A percentile compares a stretch with the other conserved stretches of the same genome.
Evolutionary conservation across 2,113 vertebrate genomes (phyloP).

Genomic region (Scalopus aquaticus): DNA sequence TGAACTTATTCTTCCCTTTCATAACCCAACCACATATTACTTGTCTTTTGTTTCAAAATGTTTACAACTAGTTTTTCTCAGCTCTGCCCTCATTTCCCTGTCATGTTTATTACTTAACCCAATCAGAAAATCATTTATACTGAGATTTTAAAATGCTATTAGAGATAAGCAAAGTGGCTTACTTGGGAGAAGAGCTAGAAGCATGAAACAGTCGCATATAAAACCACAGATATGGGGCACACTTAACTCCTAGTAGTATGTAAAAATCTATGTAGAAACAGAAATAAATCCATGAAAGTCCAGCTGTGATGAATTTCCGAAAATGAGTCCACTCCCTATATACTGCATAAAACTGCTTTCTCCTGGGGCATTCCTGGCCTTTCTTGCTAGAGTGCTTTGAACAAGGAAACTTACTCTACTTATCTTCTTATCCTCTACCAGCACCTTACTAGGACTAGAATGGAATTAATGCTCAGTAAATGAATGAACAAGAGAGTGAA

Average conservation of each 20-base stretch:
- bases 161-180: neutral
- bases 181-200: neutral
- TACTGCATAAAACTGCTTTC: neutral
- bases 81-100: neutral
- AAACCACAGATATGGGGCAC: neutral
- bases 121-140: neutral
- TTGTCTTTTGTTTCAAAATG: neutral
- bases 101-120: neutral
- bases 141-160: constrained; percentile 1
- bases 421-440: neutral
- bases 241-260: neutral
- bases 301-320: neutral
- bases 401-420: neutral
- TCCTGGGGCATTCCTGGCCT: neutral
- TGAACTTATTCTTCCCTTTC: neutral
- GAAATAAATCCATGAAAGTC: neutral
- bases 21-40: neutral
- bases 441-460: neutral
- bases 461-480: neutral
- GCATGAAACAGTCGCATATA: neutral
- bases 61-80: neutral
- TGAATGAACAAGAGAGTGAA: neutral
- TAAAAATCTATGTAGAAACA: neutral
- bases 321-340: neutral
- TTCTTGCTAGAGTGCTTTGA: neutral